These are phyloP conservation scores for Athripsodes cinereus DNA, from an alignment of 2,888 invertebrate species.

Conservation along the genomic window DNA sequence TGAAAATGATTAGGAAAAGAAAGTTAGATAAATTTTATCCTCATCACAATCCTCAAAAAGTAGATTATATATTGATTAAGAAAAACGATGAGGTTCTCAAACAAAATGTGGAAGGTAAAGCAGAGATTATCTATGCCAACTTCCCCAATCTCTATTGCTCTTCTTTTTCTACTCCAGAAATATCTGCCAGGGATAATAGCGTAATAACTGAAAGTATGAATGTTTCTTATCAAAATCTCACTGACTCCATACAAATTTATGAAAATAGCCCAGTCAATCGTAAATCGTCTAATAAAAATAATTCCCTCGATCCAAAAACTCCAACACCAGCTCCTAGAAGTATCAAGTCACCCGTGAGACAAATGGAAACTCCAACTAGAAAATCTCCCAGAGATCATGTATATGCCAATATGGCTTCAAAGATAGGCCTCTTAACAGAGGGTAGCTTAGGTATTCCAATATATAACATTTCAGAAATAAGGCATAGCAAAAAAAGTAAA, in stretches of 20 bases:
- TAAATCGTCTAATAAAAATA: slow-evolving; percentile 33
- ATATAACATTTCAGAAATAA: background rate
- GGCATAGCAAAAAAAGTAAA: background rate
- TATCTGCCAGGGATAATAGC: slow-evolving; percentile 11
- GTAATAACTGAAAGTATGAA: slow-evolving; percentile 16
- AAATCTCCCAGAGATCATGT: slow-evolving; percentile 49
- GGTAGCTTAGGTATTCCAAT: slow-evolving; percentile 12
- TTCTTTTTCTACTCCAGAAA: slow-evolving; percentile 7
- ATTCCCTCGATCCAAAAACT: slow-evolving; percentile 48
- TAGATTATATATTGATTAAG: slow-evolving; percentile 39
- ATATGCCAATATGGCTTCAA: slow-evolving; percentile 49
- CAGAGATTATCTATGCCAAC: slow-evolving; percentile 44
- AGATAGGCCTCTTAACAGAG: slow-evolving; percentile 9
- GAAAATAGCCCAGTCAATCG: slow-evolving; percentile 43
- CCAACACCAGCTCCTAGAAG: slow-evolving; percentile 55
- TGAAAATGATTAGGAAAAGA: slow-evolving; percentile 44
- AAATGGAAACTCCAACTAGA: slow-evolving; percentile 34
- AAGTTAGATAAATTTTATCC: slow-evolving; percentile 49
- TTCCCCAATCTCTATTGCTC: slow-evolving; percentile 33
- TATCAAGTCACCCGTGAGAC: slow-evolving; percentile 36
- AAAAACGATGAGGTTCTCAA: slow-evolving; percentile 43
- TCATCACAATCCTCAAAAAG: slow-evolving; percentile 36
- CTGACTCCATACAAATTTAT: slow-evolving; percentile 61
- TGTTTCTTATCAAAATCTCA: slow-evolving; percentile 54
- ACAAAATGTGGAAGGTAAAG: slow-evolving; percentile 32